These are phyloP conservation scores for Passer domesticus DNA, from an alignment of 2,113 vertebrate genomes.

Conservation along the genomic window DNA sequence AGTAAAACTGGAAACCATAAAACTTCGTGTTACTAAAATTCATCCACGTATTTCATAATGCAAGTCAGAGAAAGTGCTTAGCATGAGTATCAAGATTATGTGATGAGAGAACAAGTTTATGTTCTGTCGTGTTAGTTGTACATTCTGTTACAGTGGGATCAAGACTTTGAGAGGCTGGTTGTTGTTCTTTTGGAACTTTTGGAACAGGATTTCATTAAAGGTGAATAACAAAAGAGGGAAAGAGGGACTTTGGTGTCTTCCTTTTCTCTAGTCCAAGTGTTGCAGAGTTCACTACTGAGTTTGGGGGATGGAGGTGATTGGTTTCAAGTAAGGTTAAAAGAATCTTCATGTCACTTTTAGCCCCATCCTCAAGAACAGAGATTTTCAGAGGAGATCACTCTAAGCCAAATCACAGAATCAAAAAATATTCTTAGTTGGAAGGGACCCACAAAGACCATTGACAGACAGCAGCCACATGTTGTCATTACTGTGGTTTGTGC, in stretches of 20 bases:
- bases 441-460: not conserved
- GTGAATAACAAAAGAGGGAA: not conserved
- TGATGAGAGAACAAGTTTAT: not conserved
- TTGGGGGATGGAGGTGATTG: not conserved
- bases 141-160: not conserved
- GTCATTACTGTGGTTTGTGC: not conserved
- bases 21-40: not conserved
- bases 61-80: not conserved
- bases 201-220: not conserved
- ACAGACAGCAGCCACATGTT: not conserved
- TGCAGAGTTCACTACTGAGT: not conserved
- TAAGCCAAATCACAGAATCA: not conserved
- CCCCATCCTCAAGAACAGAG: not conserved
- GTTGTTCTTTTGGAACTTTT: not conserved
- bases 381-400: not conserved
- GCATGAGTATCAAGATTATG: not conserved
- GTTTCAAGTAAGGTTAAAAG: not conserved
- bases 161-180: fast-evolving
- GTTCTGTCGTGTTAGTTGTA: not conserved
- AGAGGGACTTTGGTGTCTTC: not conserved
- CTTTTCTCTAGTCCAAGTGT: not conserved
- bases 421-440: not conserved
- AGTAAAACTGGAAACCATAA: not conserved
- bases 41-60: not conserved
- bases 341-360: not conserved